Evolutionary conservation across 2,797 vertebrate species (phyloP), one percentile per base, ranked within the genome.

Genomic region (Leptatherina wallacei): DNA sequence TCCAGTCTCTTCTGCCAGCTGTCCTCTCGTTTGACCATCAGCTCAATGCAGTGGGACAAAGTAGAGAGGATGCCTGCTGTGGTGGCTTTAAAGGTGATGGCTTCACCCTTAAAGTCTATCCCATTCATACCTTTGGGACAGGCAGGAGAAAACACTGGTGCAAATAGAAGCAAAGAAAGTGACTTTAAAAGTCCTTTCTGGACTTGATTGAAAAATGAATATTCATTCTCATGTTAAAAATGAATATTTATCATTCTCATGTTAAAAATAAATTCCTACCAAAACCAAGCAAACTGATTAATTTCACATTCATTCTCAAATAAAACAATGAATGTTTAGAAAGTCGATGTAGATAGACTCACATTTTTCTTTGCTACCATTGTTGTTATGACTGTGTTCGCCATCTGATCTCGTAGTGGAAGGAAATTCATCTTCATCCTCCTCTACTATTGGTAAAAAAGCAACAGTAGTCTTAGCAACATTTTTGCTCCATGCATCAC

Each of bases 61-160:
- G 97, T 98, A 54, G 98, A 97, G 67, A 99, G 95, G 80, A 99
- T 99, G 57, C 98, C 98, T 60, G 97, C 97, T 63, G 98, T 99
- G 58, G 98, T 99, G 82, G 97, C 97, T 91, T 99, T 99, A 88
- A 99, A 99, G 70, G 98, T 99, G 93, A 99, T 98, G 64, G 98
- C 98, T 92, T 99, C 98, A 1, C 98, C 98, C 93, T 99, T 99
- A 85, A 99, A 99, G 91, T 99, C 97, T 84, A 99, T 98, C 52
- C 97, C 97, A 79, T 96, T 97, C 74, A 96, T 95, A 70, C 93
- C 95, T 95, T 96, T 98, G 27, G 96, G 95, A 84, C 93, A 95
- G 75, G 95, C 94, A 64, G 95, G 91, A 0, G 95, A 88, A 89
- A 96, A 98, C 73, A 95, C 94, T 95, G 83, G 60, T 24, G 65